Evolutionary conservation across 1,140 invertebrate genomes (phyloP).

Genomic region (Prorops nasuta): DNA sequence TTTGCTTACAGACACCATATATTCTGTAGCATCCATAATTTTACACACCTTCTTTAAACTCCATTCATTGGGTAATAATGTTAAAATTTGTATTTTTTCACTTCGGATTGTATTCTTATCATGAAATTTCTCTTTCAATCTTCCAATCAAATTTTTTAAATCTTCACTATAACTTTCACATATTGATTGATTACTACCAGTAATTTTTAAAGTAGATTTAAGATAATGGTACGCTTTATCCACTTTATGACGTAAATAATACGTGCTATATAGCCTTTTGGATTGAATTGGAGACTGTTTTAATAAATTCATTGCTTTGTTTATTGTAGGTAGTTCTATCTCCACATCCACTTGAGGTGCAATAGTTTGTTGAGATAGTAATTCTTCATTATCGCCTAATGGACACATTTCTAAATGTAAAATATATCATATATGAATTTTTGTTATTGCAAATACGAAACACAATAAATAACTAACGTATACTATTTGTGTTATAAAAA

Average conservation of each 20-base stretch:
- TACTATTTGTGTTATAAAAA: too few relatives aligned
- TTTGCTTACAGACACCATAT: background rate
- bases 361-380: background rate
- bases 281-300: background rate
- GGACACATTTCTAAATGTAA: too few relatives aligned
- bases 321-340: background rate
- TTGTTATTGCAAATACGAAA: too few relatives aligned
- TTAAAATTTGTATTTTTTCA: slow-evolving; percentile 2
- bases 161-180: background rate
- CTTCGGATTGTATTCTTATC: background rate
- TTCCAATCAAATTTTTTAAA: background rate
- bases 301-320: background rate
- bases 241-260: background rate
- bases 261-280: background rate
- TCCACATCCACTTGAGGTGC: background rate
- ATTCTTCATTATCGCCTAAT: too few relatives aligned
- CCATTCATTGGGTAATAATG: background rate
- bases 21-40: background rate
- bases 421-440: too few relatives aligned
- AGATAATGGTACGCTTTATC: background rate
- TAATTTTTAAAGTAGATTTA: background rate
- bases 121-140: background rate
- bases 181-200: background rate
- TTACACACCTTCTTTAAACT: background rate
- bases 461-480: too few relatives aligned